Conservation (phyloP, 2,797 vertebrate species). For the Macroramphosus scolopax region DNA sequence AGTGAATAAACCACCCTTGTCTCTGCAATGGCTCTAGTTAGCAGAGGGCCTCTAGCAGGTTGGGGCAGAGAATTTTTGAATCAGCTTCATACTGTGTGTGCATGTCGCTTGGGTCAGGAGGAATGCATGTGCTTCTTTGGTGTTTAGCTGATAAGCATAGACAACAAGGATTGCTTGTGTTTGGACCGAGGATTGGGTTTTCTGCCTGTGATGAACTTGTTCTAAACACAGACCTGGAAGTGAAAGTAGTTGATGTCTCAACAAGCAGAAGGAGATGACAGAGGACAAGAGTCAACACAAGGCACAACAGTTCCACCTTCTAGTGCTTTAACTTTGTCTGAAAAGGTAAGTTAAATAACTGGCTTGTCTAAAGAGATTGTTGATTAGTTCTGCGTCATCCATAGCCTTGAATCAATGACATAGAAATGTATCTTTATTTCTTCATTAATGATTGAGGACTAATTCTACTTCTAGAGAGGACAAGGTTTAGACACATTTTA, state of each 20-base stretch:
- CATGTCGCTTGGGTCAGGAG: conserved; percentile 58
- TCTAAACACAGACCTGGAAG: conserved; percentile 60
- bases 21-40: conserved; percentile 11
- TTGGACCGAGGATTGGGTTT: conserved; percentile 19
- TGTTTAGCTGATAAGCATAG: conserved; percentile 42
- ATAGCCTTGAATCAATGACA: not conserved
- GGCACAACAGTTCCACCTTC: conserved; percentile 5
- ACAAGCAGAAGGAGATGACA: conserved; percentile 29
- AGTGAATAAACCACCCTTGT: conserved; percentile 24
- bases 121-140: conserved; percentile 68
- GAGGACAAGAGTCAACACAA: conserved; percentile 11
- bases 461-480: conserved; percentile 19
- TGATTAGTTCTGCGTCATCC: not conserved
- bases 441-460: not conserved
- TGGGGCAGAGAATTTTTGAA: conserved; percentile 31
- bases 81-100: conserved; percentile 41
- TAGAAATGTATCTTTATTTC: conserved; percentile 3
- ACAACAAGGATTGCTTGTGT: conserved; percentile 67
- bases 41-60: conserved; percentile 14
- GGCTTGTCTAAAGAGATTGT: not conserved
- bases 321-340: not conserved
- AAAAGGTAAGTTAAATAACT: conserved; percentile 42
- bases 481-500: conserved; percentile 12
- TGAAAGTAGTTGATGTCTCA: conserved; percentile 56
- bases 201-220: conserved; percentile 13